Conservation (phyloP, 2,888 invertebrate genomes). For the Brachypterus glaber region DNA sequence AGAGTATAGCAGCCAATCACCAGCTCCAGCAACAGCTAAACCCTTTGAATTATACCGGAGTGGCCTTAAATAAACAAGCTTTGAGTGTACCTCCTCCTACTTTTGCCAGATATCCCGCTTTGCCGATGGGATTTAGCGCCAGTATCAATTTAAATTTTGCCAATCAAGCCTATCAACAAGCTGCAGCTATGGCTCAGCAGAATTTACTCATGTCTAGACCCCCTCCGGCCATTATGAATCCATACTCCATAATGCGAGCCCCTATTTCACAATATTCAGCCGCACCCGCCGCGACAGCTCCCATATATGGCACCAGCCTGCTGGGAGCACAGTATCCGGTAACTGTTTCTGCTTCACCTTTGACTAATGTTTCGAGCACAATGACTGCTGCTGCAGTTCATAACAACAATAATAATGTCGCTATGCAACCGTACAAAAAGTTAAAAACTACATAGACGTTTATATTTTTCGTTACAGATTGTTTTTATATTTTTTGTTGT, state of each 20-base stretch:
- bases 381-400: conserved; percentile 43
- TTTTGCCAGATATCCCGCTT: conserved; percentile 31
- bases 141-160: conserved; percentile 28
- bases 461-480: conserved; percentile 12
- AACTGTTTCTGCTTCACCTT: conserved; percentile 37
- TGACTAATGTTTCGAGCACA: conserved; percentile 33
- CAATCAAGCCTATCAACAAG: conserved; percentile 36
- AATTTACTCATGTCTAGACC: conserved; percentile 33
- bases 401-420: conserved; percentile 45
- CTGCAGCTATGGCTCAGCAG: conserved; percentile 29
- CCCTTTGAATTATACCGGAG: conserved; percentile 59
- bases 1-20: conserved; percentile 23
- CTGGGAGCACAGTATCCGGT: conserved; percentile 39
- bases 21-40: conserved; percentile 40
- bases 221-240: conserved; percentile 38
- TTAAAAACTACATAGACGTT: conserved; percentile 73
- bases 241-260: conserved; percentile 41
- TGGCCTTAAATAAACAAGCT: conserved; percentile 57
- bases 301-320: conserved; percentile 34
- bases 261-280: conserved; percentile 35
- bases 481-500: conserved; percentile 18
- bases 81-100: conserved; percentile 38
- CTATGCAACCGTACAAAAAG: conserved; percentile 80
- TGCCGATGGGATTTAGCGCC: conserved; percentile 32
- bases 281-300: conserved; percentile 36